Base-by-base conservation (phyloP, 2,888 invertebrate genomes). In the Sphaeridia pumilis region DNA sequence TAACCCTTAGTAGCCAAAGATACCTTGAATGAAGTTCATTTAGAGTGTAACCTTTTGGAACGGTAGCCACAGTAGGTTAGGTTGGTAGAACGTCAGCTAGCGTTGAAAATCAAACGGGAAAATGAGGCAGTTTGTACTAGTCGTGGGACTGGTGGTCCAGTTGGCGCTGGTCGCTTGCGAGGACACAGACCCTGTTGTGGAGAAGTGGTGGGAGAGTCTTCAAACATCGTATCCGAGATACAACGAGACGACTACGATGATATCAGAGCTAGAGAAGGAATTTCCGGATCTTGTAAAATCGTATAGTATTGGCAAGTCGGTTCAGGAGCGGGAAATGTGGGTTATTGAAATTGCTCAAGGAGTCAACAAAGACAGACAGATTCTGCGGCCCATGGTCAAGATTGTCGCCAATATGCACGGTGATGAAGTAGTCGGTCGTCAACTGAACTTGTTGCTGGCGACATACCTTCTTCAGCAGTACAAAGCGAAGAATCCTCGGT, bases 341-440 rank as follows among this genome's bases (percentile, higher is more conserved):
- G 88, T 82, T 4, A 67, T 93, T 49, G 84, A 92, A 71, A 84
- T 81, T 21, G 81, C 83, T 47, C 77, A 81, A 64, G 82, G 84
- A 71, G 58, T 20, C 65, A 58, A 71, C 28, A 67, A 70, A 52
- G 67, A 73, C 65, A 69, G 78, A 67, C 74, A 77, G 70, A 70
- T 79, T 68, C 73, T 78, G 17, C 81, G 86, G 64, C 94, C 94
- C 0, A 87, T 90, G 76, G 84, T 94, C 64, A 94, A 94, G 69
- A 88, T 85, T 73, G 85, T 94, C 55, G 93, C 85, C 12, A 94
- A 94, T 68, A 94, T 95, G 92, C 93, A 95, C 69, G 94, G 94
- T 2, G 93, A 94, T 68, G 94, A 94, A 71, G 78, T 87, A 1
- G 77, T 94, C 22, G 94, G 93, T 0, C 74, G 92, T 36, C 82